Conservation (phyloP, 2,888 invertebrate genomes). For the Geotrupes spiniger region DNA sequence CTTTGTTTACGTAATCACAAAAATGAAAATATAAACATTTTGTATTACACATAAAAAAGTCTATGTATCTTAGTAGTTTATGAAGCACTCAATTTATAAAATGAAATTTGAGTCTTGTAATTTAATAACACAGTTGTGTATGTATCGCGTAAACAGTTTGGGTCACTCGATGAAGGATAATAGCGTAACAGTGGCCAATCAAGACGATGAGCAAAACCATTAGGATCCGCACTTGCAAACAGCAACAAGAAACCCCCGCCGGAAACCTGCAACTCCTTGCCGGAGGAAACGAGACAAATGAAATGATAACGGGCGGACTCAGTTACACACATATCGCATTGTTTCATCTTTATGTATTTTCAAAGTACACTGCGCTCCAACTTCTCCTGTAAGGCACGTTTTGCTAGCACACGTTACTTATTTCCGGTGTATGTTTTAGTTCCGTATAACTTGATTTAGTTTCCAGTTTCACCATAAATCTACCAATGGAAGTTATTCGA, state of each 20-base stretch:
- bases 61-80: no score
- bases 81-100: slow-evolving; percentile 4
- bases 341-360: slow-evolving; percentile 49
- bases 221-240: slow-evolving; percentile 32
- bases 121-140: slow-evolving; percentile 5
- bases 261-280: slow-evolving; percentile 33
- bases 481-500: slow-evolving; percentile 18
- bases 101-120: background rate
- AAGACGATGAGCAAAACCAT: slow-evolving; percentile 38
- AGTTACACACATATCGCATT: slow-evolving; percentile 45
- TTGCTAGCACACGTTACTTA: slow-evolving; percentile 45
- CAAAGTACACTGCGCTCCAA: slow-evolving; percentile 32
- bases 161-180: slow-evolving; percentile 54
- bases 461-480: slow-evolving; percentile 21
- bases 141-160: slow-evolving; percentile 21
- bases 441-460: slow-evolving; percentile 23
- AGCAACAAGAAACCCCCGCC: slow-evolving; percentile 33
- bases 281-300: slow-evolving; percentile 44
- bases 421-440: slow-evolving; percentile 41
- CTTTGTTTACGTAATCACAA: no score
- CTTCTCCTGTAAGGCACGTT: slow-evolving; percentile 33
- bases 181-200: slow-evolving; percentile 36
- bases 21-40: no score
- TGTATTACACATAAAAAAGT: no score
- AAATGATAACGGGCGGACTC: slow-evolving; percentile 42